phyloP scores from a whole-genome alignment of 2,888 invertebrate genomes.

The Cordilura impudica region DNA sequence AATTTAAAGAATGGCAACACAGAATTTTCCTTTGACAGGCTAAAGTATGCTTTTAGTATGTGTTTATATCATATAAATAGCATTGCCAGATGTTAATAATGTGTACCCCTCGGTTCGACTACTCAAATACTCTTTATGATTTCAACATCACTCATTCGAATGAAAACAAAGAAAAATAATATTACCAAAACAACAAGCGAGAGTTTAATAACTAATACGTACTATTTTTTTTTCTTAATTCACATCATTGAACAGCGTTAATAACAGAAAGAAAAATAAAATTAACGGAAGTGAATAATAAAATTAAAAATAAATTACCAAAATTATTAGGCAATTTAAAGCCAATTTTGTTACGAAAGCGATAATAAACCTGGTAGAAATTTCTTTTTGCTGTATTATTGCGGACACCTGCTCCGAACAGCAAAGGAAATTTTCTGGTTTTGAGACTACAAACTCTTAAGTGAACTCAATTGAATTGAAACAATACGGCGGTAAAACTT shows the following conservation, averaged over 20 bases:
- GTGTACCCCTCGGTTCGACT: neutral
- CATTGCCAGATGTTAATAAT: neutral
- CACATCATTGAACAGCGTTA: neutral
- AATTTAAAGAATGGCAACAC: too few species aligned
- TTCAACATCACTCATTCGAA: neutral
- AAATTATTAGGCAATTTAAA: too few species aligned
- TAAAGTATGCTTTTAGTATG: too few species aligned
- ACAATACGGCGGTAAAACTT: slow-evolving; percentile 57
- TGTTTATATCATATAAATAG: too few species aligned
- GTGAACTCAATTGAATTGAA: slow-evolving; percentile 55
- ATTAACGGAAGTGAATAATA: neutral
- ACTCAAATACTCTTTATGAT: slow-evolving; percentile 1
- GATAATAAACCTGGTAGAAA: neutral
- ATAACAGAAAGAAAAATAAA: neutral
- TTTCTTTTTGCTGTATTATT: slow-evolving; percentile 19
- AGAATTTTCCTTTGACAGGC: too few species aligned
- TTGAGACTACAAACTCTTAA: neutral
- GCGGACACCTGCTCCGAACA: neutral
- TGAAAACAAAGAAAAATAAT: slow-evolving; percentile 35
- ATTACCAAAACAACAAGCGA: slow-evolving; percentile 40
- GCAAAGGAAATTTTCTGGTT: slow-evolving; percentile 25
- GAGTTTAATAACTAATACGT: slow-evolving; percentile 8
- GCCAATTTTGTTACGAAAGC: neutral
- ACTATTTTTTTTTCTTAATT: slow-evolving; percentile 19
- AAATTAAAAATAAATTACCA: neutral